Conservation (phyloP, 2,888 invertebrate genomes). For the Phyto melanocephala region DNA sequence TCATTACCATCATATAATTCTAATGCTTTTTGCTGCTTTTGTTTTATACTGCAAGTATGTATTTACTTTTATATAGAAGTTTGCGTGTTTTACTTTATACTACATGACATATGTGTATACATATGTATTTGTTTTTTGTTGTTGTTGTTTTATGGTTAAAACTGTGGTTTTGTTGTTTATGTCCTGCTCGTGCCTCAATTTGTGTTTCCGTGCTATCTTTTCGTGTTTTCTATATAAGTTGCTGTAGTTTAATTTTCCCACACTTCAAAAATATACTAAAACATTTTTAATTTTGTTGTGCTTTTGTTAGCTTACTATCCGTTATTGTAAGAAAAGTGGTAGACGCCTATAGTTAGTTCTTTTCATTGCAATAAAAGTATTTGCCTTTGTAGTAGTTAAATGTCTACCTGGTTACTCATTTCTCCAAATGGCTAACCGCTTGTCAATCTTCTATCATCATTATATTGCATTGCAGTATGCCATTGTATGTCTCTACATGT, state of each 20-base stretch:
- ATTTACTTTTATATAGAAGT: neutral
- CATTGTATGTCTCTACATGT: neutral
- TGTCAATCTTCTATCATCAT: slow-evolving; percentile 48
- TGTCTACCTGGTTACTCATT: slow-evolving; percentile 37
- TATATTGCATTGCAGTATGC: slow-evolving; percentile 6
- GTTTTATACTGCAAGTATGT: neutral
- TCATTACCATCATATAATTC: slow-evolving; percentile 5
- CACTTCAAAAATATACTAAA: neutral
- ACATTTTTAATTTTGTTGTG: neutral
- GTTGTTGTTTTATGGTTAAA: slow-evolving; percentile 19
- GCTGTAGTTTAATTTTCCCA: neutral
- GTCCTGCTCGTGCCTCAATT: slow-evolving; percentile 46
- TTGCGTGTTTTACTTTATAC: slow-evolving; percentile 48
- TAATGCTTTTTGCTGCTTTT: neutral
- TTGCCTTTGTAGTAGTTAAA: neutral
- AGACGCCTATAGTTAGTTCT: neutral
- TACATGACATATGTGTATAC: neutral
- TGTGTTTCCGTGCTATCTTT: slow-evolving; percentile 39
- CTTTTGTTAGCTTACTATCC: neutral
- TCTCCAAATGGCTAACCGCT: slow-evolving; percentile 42
- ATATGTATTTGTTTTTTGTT: neutral
- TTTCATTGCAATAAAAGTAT: neutral
- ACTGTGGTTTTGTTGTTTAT: slow-evolving; percentile 42
- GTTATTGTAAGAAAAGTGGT: too few relatives aligned
- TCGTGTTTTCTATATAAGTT: slow-evolving; percentile 32